These are phyloP conservation scores for Formica selysi DNA, from an alignment of 1,140 invertebrate species.

Conservation along the genomic window DNA sequence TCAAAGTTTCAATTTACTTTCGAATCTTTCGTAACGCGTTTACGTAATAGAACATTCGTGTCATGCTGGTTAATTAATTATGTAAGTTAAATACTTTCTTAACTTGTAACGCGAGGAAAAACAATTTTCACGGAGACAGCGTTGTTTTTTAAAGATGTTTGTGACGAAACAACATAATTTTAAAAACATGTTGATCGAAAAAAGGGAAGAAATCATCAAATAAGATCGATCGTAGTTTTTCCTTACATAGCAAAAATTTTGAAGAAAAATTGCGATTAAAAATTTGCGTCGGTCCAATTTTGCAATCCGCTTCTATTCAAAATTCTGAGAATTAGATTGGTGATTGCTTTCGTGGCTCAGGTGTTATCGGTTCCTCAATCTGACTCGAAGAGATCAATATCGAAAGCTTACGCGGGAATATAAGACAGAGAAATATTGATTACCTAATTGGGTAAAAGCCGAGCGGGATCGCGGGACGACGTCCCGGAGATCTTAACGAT, in stretches of 20 bases:
- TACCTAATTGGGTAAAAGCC: constrained; percentile 79
- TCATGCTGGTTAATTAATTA: constrained; percentile 3
- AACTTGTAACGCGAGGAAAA: background rate
- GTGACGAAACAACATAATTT: background rate
- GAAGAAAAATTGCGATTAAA: background rate
- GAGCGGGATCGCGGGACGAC: constrained; percentile 68
- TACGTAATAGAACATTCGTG: background rate
- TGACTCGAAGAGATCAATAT: constrained; percentile 70
- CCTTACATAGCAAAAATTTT: background rate
- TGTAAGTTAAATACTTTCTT: constrained; percentile 19
- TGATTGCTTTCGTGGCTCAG: background rate
- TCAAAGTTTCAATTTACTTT: constrained; percentile 17
- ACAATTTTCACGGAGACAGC: background rate
- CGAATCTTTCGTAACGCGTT: background rate
- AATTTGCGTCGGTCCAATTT: background rate
- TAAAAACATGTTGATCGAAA: background rate
- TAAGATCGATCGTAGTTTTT: background rate
- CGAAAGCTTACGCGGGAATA: constrained; percentile 42
- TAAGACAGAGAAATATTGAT: constrained; percentile 67
- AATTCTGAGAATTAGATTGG: background rate
- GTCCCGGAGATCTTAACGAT: constrained; percentile 77
- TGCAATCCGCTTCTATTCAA: constrained; percentile 10
- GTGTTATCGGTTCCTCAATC: constrained; percentile 10
- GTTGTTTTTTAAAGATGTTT: background rate
- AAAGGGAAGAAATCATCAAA: background rate